Base-by-base conservation (phyloP, 1,140 invertebrate species). In the Harlomillsia oculata region DNA sequence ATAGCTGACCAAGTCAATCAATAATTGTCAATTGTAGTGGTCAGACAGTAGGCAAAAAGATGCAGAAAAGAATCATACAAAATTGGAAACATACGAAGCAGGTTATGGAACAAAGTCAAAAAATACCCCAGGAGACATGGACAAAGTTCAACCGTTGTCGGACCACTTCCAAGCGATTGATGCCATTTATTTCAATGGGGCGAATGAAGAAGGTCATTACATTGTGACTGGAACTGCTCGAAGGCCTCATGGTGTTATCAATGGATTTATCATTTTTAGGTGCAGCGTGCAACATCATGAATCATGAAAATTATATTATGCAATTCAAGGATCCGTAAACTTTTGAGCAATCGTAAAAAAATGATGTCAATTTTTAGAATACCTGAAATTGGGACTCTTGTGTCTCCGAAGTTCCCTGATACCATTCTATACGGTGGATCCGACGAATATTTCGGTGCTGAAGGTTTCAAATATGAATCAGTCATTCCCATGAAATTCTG, bases 401-500 rank as follows among this genome's bases (percentile, higher is more conserved):
- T 79, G 63, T 77, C 80, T 56, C 76, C 75, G 25, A 78, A 78
- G 62, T 69, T 83, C 41, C 82, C 83, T 0, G 80, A 84, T 61
- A 83, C 82, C 0, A 73, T 76, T 2, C 66, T 84, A 8, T 75
- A 77, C 44, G 78, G 78, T 64, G 70, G 70, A 14, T 66, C 72
- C 2, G 72, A 75, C 6, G 73, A 77, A 8, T 69, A 73, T 51
- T 85, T 76, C 68, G 76, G 77, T 14, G 80, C 80, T 8, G 82
- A 81, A 63, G 82, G 82, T 0, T 70, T 85, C n/a, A 70, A 68
- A 23, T 72, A 83, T 13, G 73, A 73, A 20, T 77, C 78, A 0
- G 67, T 82, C 0, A 74, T 77, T 61, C 78, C 82, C 2, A 84
- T 85, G 82, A 75, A 76, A 61, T 75, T 71, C 54, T 85, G 83